Conservation (phyloP, 1,140 invertebrate species). For the Penaeus chinensis region DNA sequence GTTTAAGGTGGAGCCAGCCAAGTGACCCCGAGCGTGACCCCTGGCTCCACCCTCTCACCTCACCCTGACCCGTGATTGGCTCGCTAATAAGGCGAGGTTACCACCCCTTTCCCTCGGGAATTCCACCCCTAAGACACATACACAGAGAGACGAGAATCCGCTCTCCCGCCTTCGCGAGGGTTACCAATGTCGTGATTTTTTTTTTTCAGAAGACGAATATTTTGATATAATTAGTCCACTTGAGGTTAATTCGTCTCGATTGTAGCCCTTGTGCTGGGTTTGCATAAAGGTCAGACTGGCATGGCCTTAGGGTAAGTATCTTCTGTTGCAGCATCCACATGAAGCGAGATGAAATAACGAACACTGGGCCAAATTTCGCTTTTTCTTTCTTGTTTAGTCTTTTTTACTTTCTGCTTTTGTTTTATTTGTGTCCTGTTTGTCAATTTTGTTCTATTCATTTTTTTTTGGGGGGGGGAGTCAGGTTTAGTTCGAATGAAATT, state of each 20-base stretch:
- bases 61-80: slow-evolving; percentile 16
- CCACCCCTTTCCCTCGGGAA: background rate
- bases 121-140: background rate
- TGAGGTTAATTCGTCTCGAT: background rate
- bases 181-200: slow-evolving; percentile 9
- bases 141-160: background rate
- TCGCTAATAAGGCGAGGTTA: slow-evolving; percentile 9
- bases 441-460: too few species aligned
- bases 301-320: too few species aligned
- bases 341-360: too few species aligned
- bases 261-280: too few species aligned
- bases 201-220: background rate
- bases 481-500: background rate
- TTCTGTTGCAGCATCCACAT: too few species aligned
- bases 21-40: slow-evolving; percentile 7
- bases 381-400: too few species aligned
- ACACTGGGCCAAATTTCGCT: too few species aligned
- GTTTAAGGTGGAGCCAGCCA: background rate
- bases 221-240: slow-evolving; percentile 13
- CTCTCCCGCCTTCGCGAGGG: background rate
- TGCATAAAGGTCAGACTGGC: too few species aligned
- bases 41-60: slow-evolving; percentile 9
- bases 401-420: too few species aligned
- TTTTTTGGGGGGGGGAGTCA: background rate
- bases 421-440: too few species aligned